Percentiles rank a stretch among this genome's conserved stretches.
Conservation (phyloP, 2,888 invertebrate genomes). For the Pelosia muscerda region DNA sequence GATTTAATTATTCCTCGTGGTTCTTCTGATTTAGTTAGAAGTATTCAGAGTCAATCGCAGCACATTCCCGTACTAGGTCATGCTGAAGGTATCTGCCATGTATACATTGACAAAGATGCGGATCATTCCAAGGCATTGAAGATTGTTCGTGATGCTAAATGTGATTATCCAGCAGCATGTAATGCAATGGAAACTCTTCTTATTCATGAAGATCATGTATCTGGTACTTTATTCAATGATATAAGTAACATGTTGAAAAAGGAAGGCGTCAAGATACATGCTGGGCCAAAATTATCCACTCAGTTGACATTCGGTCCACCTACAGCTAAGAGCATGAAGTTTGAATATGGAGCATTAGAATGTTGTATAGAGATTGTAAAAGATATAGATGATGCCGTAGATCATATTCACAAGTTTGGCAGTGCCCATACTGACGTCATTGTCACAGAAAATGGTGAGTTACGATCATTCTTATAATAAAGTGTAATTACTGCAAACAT, state of each 20-base stretch:
- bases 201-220: constrained; percentile 94
- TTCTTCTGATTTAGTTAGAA: constrained; percentile 96
- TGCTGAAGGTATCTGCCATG: constrained; percentile 99
- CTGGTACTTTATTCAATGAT: constrained; percentile 90
- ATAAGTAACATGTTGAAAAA: constrained; percentile 96
- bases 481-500: neutral
- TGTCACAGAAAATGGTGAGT: constrained; percentile 95
- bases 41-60: constrained; percentile 95
- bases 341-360: constrained; percentile 97
- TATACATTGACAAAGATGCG: constrained; percentile 97
- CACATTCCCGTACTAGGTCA: constrained; percentile 99
- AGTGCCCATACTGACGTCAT: constrained; percentile 99
- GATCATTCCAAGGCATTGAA: constrained; percentile 94
- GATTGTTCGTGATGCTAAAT: constrained; percentile 97
- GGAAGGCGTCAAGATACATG: constrained; percentile 95
- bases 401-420: constrained; percentile 97
- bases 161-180: constrained; percentile 99
- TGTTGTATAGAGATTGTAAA: constrained; percentile 98
- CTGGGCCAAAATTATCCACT: constrained; percentile 94
- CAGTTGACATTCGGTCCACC: constrained; percentile 98
- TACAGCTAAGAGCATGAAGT: constrained; percentile 94
- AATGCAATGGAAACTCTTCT: constrained; percentile 99
- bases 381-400: constrained; percentile 94
- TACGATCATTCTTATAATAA: neutral
- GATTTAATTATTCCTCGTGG: constrained; percentile 99